Percentiles rank a stretch among this genome's conserved stretches.
phyloP scores from a whole-genome alignment of 2,797 vertebrate species.

The Rhincodon typus region DNA sequence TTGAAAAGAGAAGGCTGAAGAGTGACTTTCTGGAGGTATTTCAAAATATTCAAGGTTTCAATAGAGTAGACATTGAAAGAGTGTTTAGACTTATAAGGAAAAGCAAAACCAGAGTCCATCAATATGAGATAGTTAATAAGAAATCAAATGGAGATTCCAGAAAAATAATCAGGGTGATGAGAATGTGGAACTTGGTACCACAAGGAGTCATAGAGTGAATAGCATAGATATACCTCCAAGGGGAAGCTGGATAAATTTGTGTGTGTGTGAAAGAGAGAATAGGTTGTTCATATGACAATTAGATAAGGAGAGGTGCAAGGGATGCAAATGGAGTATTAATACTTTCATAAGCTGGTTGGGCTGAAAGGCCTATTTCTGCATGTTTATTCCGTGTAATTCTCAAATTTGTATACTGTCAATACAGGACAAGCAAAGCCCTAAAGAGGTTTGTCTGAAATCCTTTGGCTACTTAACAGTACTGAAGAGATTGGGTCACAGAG shows the following conservation, averaged over 20 bases:
- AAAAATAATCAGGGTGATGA: neutral
- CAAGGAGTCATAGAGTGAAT: neutral
- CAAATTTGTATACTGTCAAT: neutral
- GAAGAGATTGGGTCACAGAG: neutral
- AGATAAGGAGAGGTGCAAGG: neutral
- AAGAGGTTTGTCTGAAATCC: neutral
- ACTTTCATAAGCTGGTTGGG: neutral
- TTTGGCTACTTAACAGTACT: neutral
- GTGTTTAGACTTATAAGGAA: neutral
- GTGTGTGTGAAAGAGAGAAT: too few species aligned
- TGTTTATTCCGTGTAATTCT: neutral
- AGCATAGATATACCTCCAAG: neutral
- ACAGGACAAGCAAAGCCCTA: neutral
- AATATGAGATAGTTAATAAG: neutral
- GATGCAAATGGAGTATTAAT: neutral
- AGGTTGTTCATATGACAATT: neutral
- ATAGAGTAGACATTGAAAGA: neutral
- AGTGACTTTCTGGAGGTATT: neutral
- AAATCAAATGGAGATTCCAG: neutral
- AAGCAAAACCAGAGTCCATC: neutral
- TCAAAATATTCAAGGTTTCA: neutral
- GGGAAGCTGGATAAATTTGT: neutral
- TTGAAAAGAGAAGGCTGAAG: neutral
- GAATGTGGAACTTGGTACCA: neutral
- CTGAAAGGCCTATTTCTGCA: neutral